A percentile compares a stretch with the other conserved stretches of the same genome.
Conservation (phyloP, 2,888 invertebrate species). For the Hoplodrina ambigua region DNA sequence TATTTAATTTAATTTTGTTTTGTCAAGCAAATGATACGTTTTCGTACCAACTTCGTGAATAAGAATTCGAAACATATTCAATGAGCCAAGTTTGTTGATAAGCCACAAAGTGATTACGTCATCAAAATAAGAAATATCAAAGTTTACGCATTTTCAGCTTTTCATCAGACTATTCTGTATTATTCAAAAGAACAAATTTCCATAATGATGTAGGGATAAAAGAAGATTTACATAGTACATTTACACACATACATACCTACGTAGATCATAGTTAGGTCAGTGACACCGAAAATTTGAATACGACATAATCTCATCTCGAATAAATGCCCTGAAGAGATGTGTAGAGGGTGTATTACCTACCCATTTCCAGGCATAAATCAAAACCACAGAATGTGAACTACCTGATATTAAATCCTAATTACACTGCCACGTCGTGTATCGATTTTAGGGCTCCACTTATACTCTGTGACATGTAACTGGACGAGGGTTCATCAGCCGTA, state of each 20-base stretch:
- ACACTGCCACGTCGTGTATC: too few relatives aligned
- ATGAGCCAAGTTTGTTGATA: constrained; percentile 50
- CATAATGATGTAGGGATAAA: constrained; percentile 46
- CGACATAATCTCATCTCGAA: neutral
- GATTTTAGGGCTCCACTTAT: too few relatives aligned
- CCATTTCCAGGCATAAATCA: too few relatives aligned
- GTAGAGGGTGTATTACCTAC: too few relatives aligned
- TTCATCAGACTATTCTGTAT: constrained; percentile 46
- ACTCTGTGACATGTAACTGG: too few relatives aligned
- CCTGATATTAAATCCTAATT: too few relatives aligned
- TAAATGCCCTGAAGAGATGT: neutral
- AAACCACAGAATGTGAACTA: too few relatives aligned
- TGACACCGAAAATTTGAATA: neutral
- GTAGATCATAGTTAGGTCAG: constrained; percentile 7
- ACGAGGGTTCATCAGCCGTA: too few relatives aligned
- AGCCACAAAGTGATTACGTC: constrained; percentile 48
- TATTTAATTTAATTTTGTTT: constrained; percentile 21
- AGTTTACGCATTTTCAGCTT: constrained; percentile 55
- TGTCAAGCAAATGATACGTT: constrained; percentile 20
- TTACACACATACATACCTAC: constrained; percentile 1
- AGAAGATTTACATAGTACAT: constrained; percentile 35
- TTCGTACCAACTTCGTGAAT: constrained; percentile 17
- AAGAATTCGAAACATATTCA: constrained; percentile 44
- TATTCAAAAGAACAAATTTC: constrained; percentile 59
- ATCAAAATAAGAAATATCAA: constrained; percentile 55